Conservation (phyloP, 2,797 vertebrate species). For the Margarornis squamiger region DNA sequence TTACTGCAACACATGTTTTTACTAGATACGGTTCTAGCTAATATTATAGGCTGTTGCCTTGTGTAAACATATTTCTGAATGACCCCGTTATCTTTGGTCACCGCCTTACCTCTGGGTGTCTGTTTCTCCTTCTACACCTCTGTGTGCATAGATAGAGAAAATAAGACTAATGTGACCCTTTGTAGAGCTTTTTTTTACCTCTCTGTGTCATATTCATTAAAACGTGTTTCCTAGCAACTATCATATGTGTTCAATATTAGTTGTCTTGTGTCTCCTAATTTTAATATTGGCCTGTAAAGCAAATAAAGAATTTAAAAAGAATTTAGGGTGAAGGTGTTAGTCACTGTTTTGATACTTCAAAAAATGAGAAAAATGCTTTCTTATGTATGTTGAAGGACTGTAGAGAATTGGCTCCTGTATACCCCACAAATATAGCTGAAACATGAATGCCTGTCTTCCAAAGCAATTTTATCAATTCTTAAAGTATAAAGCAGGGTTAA, state of each 20-base stretch:
- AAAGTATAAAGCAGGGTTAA: neutral
- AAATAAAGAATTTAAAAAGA: neutral
- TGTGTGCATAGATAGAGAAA: neutral
- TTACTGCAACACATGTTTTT: neutral
- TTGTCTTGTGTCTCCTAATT: neutral
- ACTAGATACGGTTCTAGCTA: neutral
- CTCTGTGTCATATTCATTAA: neutral
- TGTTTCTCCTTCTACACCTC: fast-evolving
- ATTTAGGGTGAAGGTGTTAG: neutral
- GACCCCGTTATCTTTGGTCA: neutral
- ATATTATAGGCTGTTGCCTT: neutral
- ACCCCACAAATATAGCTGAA: neutral
- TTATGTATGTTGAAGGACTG: neutral
- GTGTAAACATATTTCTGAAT: neutral
- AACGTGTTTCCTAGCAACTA: neutral
- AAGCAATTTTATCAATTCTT: neutral
- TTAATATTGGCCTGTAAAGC: neutral
- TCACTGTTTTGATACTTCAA: neutral
- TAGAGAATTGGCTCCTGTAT: neutral
- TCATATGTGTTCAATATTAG: neutral
- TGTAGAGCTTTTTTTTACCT: neutral
- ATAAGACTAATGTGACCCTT: neutral
- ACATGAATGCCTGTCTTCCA: neutral
- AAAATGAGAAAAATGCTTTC: neutral
- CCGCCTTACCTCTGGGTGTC: neutral